phyloP scores from a whole-genome alignment of 2,888 invertebrate species.

The Monoplex corrugatus region DNA sequence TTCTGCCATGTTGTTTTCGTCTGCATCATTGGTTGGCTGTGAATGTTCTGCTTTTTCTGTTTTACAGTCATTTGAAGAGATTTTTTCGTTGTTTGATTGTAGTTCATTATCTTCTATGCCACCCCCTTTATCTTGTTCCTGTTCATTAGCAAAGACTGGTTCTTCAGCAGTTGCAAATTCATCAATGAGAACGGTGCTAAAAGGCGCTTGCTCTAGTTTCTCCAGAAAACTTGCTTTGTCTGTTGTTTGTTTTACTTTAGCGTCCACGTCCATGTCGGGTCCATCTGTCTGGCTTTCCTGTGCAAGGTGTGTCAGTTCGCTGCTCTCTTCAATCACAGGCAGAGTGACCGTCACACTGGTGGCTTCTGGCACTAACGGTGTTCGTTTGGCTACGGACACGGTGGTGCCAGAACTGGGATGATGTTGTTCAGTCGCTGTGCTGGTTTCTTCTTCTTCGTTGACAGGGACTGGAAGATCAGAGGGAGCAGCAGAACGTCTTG shows the following conservation, averaged over 20 bases:
- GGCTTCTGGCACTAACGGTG: not conserved
- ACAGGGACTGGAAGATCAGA: not conserved
- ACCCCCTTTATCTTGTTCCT: not conserved
- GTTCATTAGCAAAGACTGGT: not conserved
- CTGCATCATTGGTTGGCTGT: too few relatives aligned
- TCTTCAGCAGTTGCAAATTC: not conserved
- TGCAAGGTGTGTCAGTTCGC: not conserved
- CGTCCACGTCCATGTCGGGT: not conserved
- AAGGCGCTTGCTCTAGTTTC: not conserved
- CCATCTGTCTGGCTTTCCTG: not conserved
- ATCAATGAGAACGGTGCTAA: not conserved
- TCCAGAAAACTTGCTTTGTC: not conserved
- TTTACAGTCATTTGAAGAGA: too few relatives aligned
- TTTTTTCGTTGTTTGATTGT: not conserved
- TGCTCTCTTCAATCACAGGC: slow-evolving; percentile 33
- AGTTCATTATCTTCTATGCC: not conserved
- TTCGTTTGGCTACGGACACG: not conserved
- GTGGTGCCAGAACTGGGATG: not conserved
- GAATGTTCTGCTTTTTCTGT: too few relatives aligned
- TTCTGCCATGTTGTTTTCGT: not conserved
- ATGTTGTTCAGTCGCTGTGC: not conserved
- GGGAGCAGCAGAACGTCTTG: not conserved
- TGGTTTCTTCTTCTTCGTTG: not conserved
- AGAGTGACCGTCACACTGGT: slow-evolving; percentile 42
- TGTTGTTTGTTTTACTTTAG: not conserved